phyloP scores from a whole-genome alignment of 2,113 vertebrate genomes.

The Dipodomys merriami region DNA sequence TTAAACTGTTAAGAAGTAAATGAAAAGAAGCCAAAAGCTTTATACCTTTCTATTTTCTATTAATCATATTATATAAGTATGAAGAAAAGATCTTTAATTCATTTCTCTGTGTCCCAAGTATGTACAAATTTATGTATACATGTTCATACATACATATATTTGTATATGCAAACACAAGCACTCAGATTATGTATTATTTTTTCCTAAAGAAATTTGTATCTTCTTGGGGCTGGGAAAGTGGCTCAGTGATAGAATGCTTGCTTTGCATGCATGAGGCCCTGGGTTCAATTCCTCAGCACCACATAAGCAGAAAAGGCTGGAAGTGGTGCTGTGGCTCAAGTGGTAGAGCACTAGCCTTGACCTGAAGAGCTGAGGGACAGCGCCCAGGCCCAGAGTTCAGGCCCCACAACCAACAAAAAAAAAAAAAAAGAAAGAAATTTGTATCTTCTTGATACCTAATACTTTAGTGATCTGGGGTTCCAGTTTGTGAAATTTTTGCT shows the following conservation, averaged over 20 bases:
- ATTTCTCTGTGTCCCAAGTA: not conserved
- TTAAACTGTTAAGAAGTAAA: not conserved
- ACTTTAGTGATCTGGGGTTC: not conserved
- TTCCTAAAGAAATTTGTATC: not conserved
- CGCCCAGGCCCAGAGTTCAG: too few relatives aligned
- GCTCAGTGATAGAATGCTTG: too few relatives aligned
- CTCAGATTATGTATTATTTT: not conserved
- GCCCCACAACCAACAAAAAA: too few relatives aligned
- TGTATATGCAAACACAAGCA: not conserved
- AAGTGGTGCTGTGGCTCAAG: too few relatives aligned
- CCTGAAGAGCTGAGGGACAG: too few relatives aligned
- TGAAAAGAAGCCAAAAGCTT: not conserved
- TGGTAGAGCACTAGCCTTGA: too few relatives aligned
- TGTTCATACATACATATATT: not conserved
- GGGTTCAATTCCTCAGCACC: too few relatives aligned
- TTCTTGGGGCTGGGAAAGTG: not conserved
- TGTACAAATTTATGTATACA: rapidly evolving
- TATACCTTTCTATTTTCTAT: not conserved
- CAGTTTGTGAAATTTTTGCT: not conserved
- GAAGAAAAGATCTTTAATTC: not conserved
- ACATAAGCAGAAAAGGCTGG: too few relatives aligned
- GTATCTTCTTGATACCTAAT: not conserved
- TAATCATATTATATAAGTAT: not conserved
- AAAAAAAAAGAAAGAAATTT: too few relatives aligned
- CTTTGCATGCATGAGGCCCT: too few relatives aligned